Percentiles rank a stretch among this genome's conserved stretches.
These are phyloP conservation scores for Eupelmus urozonus DNA, from an alignment of 2,888 invertebrate genomes.

Conservation along the genomic window DNA sequence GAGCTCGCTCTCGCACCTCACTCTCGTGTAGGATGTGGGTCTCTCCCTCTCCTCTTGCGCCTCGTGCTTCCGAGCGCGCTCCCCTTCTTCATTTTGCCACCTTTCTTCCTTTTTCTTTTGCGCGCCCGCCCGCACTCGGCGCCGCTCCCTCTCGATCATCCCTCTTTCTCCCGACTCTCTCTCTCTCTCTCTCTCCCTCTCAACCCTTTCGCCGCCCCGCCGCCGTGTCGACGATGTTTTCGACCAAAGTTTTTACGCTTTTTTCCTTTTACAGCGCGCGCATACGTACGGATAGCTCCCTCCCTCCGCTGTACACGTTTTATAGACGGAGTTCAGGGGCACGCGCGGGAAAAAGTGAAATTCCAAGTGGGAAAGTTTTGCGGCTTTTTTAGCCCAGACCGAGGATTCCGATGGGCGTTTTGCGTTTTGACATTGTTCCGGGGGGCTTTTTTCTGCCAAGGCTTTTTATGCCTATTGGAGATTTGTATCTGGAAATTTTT, in stretches of 20 bases:
- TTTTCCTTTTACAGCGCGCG: conserved; percentile 29
- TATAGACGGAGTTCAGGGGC: conserved; percentile 37
- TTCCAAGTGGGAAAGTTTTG: conserved; percentile 66
- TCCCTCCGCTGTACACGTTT: conserved; percentile 12
- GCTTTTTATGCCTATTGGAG: too few species aligned
- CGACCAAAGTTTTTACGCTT: conserved; percentile 60
- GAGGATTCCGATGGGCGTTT: too few species aligned
- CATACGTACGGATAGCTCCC: background rate
- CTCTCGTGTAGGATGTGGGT: conserved; percentile 71
- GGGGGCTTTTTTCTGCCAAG: too few species aligned
- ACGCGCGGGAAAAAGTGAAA: conserved; percentile 36
- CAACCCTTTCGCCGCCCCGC: background rate
- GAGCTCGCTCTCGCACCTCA: too few species aligned
- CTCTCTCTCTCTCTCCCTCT: conserved; percentile 44
- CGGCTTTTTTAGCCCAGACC: too few species aligned
- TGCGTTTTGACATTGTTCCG: too few species aligned
- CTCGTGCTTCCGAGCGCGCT: conserved; percentile 62
- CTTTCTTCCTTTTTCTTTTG: conserved; percentile 62
- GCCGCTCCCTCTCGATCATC: conserved; percentile 57
- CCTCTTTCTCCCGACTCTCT: conserved; percentile 60
- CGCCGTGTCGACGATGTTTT: conserved; percentile 51
- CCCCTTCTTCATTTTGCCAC: conserved; percentile 65
- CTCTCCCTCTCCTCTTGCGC: conserved; percentile 56
- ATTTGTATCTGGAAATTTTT: too few species aligned
- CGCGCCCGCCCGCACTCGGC: conserved; percentile 59